Percentiles rank a stretch among this genome's conserved stretches.
phyloP scores from a whole-genome alignment of 2,113 vertebrate species.

The Parotia lawesii region DNA sequence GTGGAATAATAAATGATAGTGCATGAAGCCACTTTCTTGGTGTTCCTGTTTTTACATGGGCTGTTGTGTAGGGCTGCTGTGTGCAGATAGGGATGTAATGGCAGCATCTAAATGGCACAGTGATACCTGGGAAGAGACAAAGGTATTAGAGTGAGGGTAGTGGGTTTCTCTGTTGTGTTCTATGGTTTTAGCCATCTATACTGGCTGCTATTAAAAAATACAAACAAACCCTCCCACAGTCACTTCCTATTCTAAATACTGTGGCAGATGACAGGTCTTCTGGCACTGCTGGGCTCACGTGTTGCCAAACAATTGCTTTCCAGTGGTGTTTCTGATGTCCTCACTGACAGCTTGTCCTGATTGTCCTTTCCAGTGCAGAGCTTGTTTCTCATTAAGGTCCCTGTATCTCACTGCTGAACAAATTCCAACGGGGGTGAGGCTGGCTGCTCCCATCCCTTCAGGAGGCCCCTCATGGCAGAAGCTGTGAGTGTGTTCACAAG shows the following conservation, averaged over 20 bases:
- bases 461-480: not conserved
- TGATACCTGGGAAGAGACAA: not conserved
- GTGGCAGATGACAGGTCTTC: not conserved
- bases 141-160: not conserved
- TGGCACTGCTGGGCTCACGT: not conserved
- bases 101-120: not conserved
- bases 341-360: not conserved
- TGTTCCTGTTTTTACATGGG: not conserved
- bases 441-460: not conserved
- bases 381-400: not conserved
- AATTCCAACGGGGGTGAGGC: not conserved
- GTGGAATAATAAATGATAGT: not conserved
- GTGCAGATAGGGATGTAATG: not conserved
- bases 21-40: not conserved
- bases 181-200: not conserved
- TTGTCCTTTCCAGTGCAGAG: not conserved
- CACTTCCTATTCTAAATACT: not conserved
- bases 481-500: not conserved
- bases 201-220: not conserved
- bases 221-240: not conserved
- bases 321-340: not conserved
- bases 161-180: not conserved
- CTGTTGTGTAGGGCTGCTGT: not conserved
- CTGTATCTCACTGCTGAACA: not conserved
- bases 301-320: not conserved